phyloP scores from a whole-genome alignment of 2,113 vertebrate genomes.

The Plecotus auritus region DNA sequence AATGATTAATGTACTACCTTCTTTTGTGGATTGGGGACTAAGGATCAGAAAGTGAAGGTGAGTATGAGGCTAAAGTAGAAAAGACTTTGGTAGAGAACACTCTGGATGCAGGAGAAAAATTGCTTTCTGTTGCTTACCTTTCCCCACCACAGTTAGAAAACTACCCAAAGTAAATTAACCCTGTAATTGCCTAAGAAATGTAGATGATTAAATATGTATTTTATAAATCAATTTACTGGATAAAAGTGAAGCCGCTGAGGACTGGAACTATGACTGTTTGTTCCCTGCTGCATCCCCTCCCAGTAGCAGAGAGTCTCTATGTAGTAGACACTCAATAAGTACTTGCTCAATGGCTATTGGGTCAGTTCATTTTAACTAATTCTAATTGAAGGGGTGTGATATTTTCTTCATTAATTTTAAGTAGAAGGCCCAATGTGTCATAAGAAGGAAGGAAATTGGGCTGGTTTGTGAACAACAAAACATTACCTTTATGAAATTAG shows the following conservation, averaged over 20 bases:
- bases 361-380: background rate
- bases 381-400: background rate
- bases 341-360: background rate
- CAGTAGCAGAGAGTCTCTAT: background rate
- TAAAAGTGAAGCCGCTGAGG: background rate
- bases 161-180: background rate
- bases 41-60: background rate
- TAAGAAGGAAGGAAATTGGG: background rate
- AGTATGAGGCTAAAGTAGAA: background rate
- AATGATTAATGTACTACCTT: background rate
- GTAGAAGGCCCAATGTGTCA: background rate
- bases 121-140: background rate
- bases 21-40: background rate
- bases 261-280: background rate
- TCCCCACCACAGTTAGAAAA: background rate
- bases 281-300: rapidly evolving
- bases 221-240: background rate
- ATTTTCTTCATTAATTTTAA: background rate
- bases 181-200: background rate
- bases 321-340: background rate
- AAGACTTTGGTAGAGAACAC: background rate
- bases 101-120: background rate
- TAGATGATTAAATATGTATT: background rate
- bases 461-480: background rate
- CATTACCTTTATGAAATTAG: background rate